Base-by-base conservation (phyloP, 2,113 vertebrate genomes). In the Steatornis caripensis region DNA sequence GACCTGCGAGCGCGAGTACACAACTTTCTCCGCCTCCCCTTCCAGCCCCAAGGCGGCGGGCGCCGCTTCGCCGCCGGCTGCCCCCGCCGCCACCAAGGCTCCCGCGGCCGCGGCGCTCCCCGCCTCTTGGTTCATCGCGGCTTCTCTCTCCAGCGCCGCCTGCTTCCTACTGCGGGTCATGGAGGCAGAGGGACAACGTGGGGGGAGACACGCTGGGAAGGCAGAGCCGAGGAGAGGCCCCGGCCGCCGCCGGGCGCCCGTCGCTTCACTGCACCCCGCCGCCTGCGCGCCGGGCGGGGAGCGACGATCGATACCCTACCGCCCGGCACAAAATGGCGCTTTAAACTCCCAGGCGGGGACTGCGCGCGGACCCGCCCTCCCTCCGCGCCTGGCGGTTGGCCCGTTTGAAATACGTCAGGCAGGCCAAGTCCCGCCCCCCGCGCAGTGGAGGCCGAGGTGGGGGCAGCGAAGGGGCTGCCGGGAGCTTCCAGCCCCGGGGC, bases 1-100 rank as follows among this genome's bases (percentile, higher is more conserved):
- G 92, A 98, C 93, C 94, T 98, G 98, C 53, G 98, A 98, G 3
- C 98, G 97, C 41, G 98, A 98, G 93, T 98, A 98, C 88, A 98
- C 98, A 93, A 98, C 98, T 97, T 98, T 98, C 90, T 98, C 98
- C 88, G 97, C 97, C 36, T 93, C 97, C 66, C 95, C 93, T 69
- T 95, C 83, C 54, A 61, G 61, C 34, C 84, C 91, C 94, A 72
- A 65, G 55, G 91, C 87, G 68, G 80, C 39, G 10, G 92, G 53
- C 27, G 78, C 93, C 49, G n/a, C 83, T 83, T 43, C 94, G 39
- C 66, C 85, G 30, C 65, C 86, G 46, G 60, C 93, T 64, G 94
- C 79, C 76, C 74, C 82, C 20, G 75, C 75, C 39, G 62, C n/a
- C n/a, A n/a, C n/a, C n/a, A n/a, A n/a, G 72, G 51, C 71, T 77